Conservation (phyloP, 2,113 vertebrate genomes). For the Bos javanicus region DNA sequence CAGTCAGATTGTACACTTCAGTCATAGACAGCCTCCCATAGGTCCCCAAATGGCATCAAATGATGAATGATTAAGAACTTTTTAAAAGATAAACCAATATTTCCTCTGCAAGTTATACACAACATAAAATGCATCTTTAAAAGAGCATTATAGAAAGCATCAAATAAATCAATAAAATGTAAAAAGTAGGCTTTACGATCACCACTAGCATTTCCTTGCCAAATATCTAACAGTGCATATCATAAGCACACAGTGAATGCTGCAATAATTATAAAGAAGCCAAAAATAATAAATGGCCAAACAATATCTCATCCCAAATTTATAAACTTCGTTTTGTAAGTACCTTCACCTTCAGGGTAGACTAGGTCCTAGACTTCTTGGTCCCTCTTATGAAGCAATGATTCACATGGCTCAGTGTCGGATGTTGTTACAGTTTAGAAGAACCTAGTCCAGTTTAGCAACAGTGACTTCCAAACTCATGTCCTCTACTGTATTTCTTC, state of each 20-base stretch:
- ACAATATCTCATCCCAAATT: background rate
- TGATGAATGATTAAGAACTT: background rate
- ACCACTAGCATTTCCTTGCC: background rate
- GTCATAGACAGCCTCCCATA: background rate
- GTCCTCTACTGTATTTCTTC: background rate
- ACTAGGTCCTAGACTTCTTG: background rate
- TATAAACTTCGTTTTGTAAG: background rate
- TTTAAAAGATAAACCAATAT: conserved; percentile 4
- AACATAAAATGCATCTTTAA: conserved; percentile 21
- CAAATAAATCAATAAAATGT: conserved; percentile 30
- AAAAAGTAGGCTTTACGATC: background rate
- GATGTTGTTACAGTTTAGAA: background rate
- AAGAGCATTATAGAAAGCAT: conserved; percentile 23
- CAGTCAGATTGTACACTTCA: background rate
- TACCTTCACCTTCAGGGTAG: background rate
- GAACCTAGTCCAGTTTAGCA: background rate
- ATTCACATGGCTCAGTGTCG: background rate
- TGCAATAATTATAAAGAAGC: background rate
- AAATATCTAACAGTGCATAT: background rate
- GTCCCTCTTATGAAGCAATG: background rate
- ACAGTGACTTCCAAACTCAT: background rate
- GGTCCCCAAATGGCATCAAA: background rate
- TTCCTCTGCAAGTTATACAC: background rate
- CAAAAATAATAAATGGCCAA: background rate
- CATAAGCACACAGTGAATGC: background rate